Evolutionary conservation across 2,797 vertebrate genomes (phyloP), one percentile per base, ranked within the genome.

Genomic region (Xenopus petersii): DNA sequence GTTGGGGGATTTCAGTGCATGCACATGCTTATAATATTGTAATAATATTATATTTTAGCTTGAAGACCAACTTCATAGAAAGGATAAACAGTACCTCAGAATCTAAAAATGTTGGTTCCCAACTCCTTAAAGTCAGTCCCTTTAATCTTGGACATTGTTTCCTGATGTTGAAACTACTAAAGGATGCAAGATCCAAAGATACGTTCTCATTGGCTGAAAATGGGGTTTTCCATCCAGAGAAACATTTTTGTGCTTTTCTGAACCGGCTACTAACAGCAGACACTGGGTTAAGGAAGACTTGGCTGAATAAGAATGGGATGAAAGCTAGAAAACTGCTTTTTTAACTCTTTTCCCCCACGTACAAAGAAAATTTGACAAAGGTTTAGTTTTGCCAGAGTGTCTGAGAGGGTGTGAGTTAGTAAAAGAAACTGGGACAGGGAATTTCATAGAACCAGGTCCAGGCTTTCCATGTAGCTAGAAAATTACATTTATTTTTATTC

Each of bases 201-300:
- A 79, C 60, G 46, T 36, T 56, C 69, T 75, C 64, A 46, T 54
- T 69, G 24, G 80, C 30, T 62, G 80, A 21, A 70, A 66, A 56
- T 65, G 59, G 59, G 73, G 71, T 16, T 64, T 79, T 64, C 80
- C 30, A 69, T 67, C 79, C 36, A 70, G 80, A 66, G 71, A n/a
- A 21, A 11, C 4, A 36, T 64, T 49, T 78, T 72, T 68, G 61
- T 13, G 15, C 67, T 70, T 17, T 51, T 68, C 8, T 69, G 24
- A 26, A 70, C 58, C 51, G 59, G 65, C 59, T 73, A 58, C 51
- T 60, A 46, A 61, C 62, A 74, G 67, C 12, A 42, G 67, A 68
- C 16, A 70, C 67, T 55, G 48, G 60, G 49, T 56, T 67, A 82
- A 81, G 64, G 79, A 82, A 77, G 72, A 81, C 75, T 82, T 85